These are phyloP conservation scores for Lasiurus borealis DNA, from an alignment of 2,113 vertebrate species.

Conservation along the genomic window DNA sequence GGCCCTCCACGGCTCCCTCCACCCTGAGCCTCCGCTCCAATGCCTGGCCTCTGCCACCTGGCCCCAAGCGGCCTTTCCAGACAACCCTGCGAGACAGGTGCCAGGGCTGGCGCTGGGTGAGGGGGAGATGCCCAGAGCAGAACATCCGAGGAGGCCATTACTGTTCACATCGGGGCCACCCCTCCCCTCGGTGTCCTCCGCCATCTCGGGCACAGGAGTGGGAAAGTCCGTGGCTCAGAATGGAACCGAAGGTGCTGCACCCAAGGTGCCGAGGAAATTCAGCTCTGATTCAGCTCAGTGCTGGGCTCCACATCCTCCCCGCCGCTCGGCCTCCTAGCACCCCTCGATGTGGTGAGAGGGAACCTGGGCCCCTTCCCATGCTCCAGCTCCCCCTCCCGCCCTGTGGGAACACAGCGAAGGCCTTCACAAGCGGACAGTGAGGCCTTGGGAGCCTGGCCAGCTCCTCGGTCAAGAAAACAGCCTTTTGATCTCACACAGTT, in stretches of 20 bases:
- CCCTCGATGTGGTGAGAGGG: not conserved
- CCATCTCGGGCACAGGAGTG: not conserved
- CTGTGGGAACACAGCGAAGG: not conserved
- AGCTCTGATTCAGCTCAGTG: too few relatives aligned
- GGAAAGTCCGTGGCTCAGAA: not conserved
- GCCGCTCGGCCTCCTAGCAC: rapidly evolving
- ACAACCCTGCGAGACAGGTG: not conserved
- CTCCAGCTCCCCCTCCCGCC: not conserved
- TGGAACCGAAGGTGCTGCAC: not conserved
- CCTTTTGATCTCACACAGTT: not conserved
- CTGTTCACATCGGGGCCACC: not conserved
- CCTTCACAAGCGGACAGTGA: not conserved
- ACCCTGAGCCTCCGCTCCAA: not conserved
- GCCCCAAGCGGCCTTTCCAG: not conserved
- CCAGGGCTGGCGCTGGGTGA: not conserved
- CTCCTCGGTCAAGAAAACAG: not conserved
- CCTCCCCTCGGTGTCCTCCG: rapidly evolving
- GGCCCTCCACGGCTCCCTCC: not conserved
- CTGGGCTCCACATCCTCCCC: not conserved
- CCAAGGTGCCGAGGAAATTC: not conserved
- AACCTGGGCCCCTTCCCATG: not conserved
- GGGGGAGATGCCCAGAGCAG: not conserved
- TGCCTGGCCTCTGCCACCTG: not conserved
- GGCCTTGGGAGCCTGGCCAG: not conserved
- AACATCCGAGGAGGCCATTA: not conserved